Evolutionary conservation across 1,140 invertebrate species (phyloP).

Genomic region (Temnothorax curvispinosus): DNA sequence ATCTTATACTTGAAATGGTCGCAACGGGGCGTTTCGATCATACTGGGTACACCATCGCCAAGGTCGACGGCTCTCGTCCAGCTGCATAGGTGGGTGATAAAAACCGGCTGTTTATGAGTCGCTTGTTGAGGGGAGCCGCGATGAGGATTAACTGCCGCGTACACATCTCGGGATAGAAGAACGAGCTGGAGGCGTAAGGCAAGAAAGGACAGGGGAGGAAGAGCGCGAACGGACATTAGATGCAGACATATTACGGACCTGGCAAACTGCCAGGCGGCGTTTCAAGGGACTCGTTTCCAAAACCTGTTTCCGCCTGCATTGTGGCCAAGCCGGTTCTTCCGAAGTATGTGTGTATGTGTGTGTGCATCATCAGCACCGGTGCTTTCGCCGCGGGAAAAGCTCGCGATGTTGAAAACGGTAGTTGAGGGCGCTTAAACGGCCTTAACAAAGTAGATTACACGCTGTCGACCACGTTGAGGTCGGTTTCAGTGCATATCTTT

Average conservation of each 20-base stretch:
- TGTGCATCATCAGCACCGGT: slow-evolving; percentile 15
- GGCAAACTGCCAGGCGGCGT: slow-evolving; percentile 65
- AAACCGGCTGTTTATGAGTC: slow-evolving; percentile 69
- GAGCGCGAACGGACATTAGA: slow-evolving; percentile 51
- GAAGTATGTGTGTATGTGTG: not conserved
- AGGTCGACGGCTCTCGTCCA: slow-evolving; percentile 65
- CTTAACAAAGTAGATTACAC: slow-evolving; percentile 54
- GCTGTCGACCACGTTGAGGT: slow-evolving; percentile 11
- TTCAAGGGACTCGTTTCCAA: slow-evolving; percentile 69
- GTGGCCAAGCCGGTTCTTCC: slow-evolving; percentile 53
- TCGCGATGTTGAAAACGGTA: slow-evolving; percentile 44
- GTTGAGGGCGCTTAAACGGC: slow-evolving; percentile 39
- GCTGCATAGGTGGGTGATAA: slow-evolving; percentile 62
- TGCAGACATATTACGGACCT: slow-evolving; percentile 67
- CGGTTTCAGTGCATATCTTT: slow-evolving; percentile 36
- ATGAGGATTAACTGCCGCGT: slow-evolving; percentile 61
- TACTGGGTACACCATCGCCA: slow-evolving; percentile 52
- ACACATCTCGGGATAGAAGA: slow-evolving; percentile 25
- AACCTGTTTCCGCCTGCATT: slow-evolving; percentile 71
- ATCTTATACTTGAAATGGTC: not conserved
- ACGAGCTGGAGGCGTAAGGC: not conserved
- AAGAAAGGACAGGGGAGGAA: not conserved
- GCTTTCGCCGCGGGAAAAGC: slow-evolving; percentile 49
- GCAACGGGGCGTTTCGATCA: slow-evolving; percentile 10
- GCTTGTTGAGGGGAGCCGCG: slow-evolving; percentile 20